phyloP scores from a whole-genome alignment of 2,888 invertebrate species.

The Andrena marginata region DNA sequence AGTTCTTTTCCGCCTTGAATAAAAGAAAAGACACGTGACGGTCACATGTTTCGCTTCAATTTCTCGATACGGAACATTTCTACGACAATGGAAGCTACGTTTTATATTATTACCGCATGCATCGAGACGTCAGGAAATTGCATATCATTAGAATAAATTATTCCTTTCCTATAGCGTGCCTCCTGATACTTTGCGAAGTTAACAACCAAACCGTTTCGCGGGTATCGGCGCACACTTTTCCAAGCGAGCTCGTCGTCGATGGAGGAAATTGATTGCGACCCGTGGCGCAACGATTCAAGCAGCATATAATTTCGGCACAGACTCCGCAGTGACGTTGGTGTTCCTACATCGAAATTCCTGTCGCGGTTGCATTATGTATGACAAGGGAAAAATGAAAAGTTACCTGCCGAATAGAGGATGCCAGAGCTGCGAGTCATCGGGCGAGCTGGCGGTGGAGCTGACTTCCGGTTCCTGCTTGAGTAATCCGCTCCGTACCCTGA shows the following conservation, averaged over 20 bases:
- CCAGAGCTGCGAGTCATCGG: slow-evolving; percentile 89
- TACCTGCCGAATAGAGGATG: slow-evolving; percentile 95
- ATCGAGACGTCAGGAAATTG: slow-evolving; percentile 6
- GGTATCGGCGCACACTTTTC: background rate
- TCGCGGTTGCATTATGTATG: background rate
- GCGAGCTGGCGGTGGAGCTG: slow-evolving; percentile 81
- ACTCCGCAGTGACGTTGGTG: no score
- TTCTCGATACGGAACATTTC: background rate
- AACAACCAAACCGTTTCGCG: background rate
- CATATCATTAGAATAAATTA: slow-evolving; percentile 12
- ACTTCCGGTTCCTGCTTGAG: slow-evolving; percentile 83
- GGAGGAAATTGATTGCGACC: background rate
- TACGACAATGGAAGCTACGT: background rate
- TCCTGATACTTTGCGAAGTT: background rate
- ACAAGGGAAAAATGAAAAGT: background rate
- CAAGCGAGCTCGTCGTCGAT: background rate
- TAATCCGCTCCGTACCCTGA: slow-evolving; percentile 80
- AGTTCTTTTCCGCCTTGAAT: background rate
- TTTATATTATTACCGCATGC: slow-evolving; percentile 8
- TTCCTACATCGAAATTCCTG: no score
- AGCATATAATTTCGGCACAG: no score
- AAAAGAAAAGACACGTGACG: slow-evolving; percentile 19
- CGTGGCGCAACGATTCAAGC: no score
- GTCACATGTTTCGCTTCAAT: slow-evolving; percentile 1
- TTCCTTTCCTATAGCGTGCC: background rate